Evolutionary conservation across 2,797 vertebrate species (phyloP).

Genomic region (Epinephelus coioides): DNA sequence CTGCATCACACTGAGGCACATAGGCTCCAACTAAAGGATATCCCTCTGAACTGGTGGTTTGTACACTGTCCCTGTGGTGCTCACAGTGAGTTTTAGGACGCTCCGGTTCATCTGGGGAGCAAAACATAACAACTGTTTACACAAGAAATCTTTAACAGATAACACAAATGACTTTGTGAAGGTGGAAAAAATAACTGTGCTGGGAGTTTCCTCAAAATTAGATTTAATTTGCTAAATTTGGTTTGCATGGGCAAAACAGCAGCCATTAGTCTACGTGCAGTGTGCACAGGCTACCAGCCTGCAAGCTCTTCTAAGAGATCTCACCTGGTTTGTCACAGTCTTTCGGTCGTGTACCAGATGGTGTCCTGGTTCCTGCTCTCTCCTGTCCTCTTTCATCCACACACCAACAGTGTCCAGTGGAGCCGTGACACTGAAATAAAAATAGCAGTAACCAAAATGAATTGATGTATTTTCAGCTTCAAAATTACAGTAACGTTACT

Average conservation of each 20-base stretch:
- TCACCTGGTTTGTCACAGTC: conserved; percentile 86
- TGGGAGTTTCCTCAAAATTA: neutral
- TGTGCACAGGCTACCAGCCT: too few relatives aligned
- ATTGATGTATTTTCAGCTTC: neutral
- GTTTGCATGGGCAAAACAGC: neutral
- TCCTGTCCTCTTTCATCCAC: conserved; percentile 87
- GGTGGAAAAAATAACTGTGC: too few relatives aligned
- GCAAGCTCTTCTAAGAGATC: conserved; percentile 8
- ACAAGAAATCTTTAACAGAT: neutral
- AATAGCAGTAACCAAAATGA: neutral
- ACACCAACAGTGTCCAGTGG: conserved; percentile 91
- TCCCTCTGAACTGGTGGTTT: conserved; percentile 44
- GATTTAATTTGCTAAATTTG: neutral
- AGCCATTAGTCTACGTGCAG: neutral
- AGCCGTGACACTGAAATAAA: conserved; percentile 84
- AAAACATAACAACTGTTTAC: neutral
- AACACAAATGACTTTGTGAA: neutral
- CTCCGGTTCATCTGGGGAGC: conserved; percentile 34
- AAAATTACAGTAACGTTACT: neutral
- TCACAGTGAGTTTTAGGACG: conserved; percentile 79
- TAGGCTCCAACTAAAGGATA: conserved; percentile 56
- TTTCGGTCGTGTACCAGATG: conserved; percentile 65
- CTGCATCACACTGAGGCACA: conserved; percentile 80
- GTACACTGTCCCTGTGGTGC: conserved; percentile 74
- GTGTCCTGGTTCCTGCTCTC: conserved; percentile 82